Percentiles rank a stretch among this genome's conserved stretches.
Conservation (phyloP, 2,113 vertebrate species). For the Hemicordylus capensis region DNA sequence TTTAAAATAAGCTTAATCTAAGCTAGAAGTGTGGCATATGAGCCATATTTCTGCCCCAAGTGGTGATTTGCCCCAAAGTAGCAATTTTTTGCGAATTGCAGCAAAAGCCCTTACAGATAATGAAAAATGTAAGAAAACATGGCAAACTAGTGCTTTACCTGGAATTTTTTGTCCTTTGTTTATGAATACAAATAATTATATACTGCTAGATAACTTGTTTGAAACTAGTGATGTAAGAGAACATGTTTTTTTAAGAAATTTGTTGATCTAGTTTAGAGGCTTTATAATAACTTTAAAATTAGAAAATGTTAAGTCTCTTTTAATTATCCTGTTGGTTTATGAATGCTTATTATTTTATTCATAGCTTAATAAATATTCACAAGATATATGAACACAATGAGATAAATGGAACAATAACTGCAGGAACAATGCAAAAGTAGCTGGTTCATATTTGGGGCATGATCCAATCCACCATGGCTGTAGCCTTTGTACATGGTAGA, state of each 20-base stretch:
- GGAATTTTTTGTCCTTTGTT: no score
- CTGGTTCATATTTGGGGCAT: neutral
- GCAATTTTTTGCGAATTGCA: no score
- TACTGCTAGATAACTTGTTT: no score
- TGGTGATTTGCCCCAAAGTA: no score
- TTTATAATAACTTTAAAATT: conserved; percentile 22
- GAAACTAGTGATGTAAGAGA: conserved; percentile 21
- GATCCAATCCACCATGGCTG: neutral
- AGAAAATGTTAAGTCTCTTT: conserved; percentile 12
- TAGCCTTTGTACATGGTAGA: neutral
- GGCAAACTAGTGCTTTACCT: neutral
- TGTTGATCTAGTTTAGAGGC: conserved; percentile 14
- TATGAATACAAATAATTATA: no score
- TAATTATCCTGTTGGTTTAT: conserved; percentile 3
- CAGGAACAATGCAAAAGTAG: neutral
- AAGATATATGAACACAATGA: neutral
- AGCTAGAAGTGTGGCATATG: no score
- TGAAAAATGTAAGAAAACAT: neutral
- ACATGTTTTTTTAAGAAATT: conserved; percentile 25
- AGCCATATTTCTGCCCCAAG: no score
- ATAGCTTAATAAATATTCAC: conserved; percentile 30
- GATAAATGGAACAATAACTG: neutral
- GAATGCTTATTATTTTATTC: neutral
- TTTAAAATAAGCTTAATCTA: no score
- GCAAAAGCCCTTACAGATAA: conserved; percentile 41